Evolutionary conservation across 2,888 invertebrate species (phyloP).

Genomic region (Mimachlamys varia): DNA sequence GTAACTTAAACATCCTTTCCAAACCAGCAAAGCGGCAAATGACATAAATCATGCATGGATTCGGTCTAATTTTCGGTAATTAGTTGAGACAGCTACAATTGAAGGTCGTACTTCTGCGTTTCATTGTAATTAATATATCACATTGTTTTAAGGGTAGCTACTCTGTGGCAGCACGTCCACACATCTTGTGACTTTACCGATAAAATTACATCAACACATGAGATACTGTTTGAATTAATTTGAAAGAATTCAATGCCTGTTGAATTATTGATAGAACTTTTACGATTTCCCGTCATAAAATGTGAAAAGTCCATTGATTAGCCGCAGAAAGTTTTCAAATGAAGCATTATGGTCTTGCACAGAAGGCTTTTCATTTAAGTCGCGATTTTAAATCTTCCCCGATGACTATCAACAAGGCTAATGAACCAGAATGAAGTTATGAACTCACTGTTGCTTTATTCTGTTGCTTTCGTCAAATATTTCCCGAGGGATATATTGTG

Average conservation of each 20-base stretch:
- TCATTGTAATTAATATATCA: constrained; percentile 26
- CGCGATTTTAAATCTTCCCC: background rate
- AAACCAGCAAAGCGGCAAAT: background rate
- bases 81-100: background rate
- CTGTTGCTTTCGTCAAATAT: background rate
- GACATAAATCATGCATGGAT: background rate
- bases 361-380: constrained; percentile 15
- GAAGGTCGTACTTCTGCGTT: background rate
- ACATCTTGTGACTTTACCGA: background rate
- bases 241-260: constrained; percentile 15
- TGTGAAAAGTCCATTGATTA: constrained; percentile 26
- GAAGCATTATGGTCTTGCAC: background rate
- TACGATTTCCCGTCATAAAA: constrained; percentile 32
- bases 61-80: background rate
- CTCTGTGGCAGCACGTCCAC: background rate
- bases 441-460: background rate
- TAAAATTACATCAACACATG: constrained; percentile 13
- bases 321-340: background rate
- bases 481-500: background rate
- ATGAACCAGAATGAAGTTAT: background rate
- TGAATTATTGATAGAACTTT: constrained; percentile 31
- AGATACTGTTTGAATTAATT: constrained; percentile 20
- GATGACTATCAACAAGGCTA: background rate
- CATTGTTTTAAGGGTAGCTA: background rate
- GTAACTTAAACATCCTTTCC: background rate